A percentile compares a stretch with the other conserved stretches of the same genome.
phyloP scores from a whole-genome alignment of 2,113 vertebrate species.

The Carlito syrichta region DNA sequence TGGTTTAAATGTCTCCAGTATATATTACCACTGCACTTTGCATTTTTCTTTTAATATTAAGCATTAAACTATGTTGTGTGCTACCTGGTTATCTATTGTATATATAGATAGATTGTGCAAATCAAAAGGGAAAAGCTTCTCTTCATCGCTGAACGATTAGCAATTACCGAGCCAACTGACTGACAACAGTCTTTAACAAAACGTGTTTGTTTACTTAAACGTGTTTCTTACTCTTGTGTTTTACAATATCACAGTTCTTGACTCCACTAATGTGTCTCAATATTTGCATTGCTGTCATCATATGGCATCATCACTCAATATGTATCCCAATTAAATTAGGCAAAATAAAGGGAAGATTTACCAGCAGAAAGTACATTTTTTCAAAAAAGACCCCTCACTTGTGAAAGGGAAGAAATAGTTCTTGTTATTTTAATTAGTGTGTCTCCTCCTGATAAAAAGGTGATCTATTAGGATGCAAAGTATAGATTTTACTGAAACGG shows the following conservation, averaged over 20 bases:
- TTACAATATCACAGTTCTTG: background rate
- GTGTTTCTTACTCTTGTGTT: background rate
- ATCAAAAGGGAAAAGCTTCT: background rate
- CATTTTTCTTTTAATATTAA: background rate
- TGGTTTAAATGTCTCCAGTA: background rate
- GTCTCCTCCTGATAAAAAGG: slow-evolving; percentile 1
- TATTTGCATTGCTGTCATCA: background rate
- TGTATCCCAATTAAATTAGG: slow-evolving; percentile 13
- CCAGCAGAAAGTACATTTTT: background rate
- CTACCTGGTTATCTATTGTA: background rate
- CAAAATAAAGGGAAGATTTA: slow-evolving; percentile 4
- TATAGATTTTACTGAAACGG: slow-evolving; percentile 55
- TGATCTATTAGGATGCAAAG: slow-evolving; percentile 42
- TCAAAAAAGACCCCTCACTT: background rate
- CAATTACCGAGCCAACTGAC: background rate
- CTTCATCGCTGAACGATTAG: background rate
- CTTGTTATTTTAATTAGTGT: slow-evolving; percentile 46
- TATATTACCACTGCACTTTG: background rate
- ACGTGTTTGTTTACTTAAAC: background rate
- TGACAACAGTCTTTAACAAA: background rate
- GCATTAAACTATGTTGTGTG: background rate
- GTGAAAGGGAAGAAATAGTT: background rate
- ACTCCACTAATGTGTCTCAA: background rate
- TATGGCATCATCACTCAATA: background rate
- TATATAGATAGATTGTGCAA: background rate